A percentile compares a stretch with the other conserved stretches of the same genome.
Evolutionary conservation across 2,888 invertebrate genomes (phyloP).

Genomic region (Pomacea canaliculata): DNA sequence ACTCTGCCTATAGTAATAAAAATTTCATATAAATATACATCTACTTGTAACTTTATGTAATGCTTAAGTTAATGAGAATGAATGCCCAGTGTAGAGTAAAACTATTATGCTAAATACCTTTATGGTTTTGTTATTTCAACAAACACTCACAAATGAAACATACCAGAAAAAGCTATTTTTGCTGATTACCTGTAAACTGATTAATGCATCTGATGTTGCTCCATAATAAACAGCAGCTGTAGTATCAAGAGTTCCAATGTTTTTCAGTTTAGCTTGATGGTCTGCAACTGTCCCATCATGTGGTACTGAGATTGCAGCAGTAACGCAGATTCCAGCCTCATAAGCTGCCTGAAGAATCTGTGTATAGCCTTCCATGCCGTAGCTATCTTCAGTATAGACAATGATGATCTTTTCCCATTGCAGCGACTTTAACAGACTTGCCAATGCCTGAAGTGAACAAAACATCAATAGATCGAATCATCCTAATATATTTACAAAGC

Average conservation of each 20-base stretch:
- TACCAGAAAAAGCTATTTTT: neutral
- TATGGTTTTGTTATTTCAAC: no score
- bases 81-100: no score
- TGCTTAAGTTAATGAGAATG: no score
- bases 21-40: no score
- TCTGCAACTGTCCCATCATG: slow-evolving; percentile 24
- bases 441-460: slow-evolving; percentile 51
- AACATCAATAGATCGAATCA: neutral
- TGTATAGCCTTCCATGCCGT: slow-evolving; percentile 42
- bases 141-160: no score
- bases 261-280: slow-evolving; percentile 25
- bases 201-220: slow-evolving; percentile 27
- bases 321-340: slow-evolving; percentile 48
- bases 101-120: no score
- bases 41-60: no score
- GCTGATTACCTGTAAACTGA: slow-evolving; percentile 27
- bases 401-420: slow-evolving; percentile 68
- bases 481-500: no score
- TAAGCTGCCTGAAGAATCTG: slow-evolving; percentile 46
- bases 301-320: slow-evolving; percentile 39
- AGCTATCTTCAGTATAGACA: slow-evolving; percentile 59
- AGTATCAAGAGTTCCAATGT: slow-evolving; percentile 37
- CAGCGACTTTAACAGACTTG: slow-evolving; percentile 60
- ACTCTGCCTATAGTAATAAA: no score
- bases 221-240: slow-evolving; percentile 47